Evolutionary conservation across 2,113 vertebrate species (phyloP).

Genomic region (Bettongia penicillata): DNA sequence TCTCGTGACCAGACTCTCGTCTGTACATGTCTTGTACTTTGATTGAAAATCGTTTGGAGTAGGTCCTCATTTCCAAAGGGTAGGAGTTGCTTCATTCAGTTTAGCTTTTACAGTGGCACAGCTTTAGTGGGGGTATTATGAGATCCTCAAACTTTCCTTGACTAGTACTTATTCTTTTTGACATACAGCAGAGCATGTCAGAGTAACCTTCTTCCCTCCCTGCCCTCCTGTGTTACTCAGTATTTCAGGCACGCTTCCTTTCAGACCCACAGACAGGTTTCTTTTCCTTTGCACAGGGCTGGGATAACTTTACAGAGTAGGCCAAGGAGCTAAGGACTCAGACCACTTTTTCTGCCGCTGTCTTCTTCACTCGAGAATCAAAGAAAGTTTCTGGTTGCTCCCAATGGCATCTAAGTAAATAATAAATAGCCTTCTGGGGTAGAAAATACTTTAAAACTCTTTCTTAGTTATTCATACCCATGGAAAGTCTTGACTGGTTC

Average conservation of each 20-base stretch:
- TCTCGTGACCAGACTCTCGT: background rate
- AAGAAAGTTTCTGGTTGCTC: background rate
- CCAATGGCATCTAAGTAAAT: background rate
- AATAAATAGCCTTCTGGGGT: background rate
- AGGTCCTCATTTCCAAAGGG: background rate
- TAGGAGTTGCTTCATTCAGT: background rate
- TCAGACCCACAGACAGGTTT: background rate
- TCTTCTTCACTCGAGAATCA: background rate
- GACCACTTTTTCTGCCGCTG: fast-evolving
- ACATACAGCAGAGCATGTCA: background rate
- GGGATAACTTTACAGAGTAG: background rate
- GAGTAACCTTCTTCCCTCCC: background rate
- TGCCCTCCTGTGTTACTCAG: background rate
- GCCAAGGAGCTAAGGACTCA: background rate
- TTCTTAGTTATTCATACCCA: background rate
- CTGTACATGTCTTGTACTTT: background rate
- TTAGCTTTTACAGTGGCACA: background rate
- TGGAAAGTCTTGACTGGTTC: background rate
- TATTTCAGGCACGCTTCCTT: background rate
- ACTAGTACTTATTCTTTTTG: background rate
- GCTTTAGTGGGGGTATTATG: background rate
- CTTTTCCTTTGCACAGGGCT: background rate
- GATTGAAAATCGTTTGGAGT: background rate
- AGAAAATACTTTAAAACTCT: background rate
- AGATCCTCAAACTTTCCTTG: background rate